phyloP scores from a whole-genome alignment of 2,888 invertebrate species.

The Spilosoma lubricipeda region DNA sequence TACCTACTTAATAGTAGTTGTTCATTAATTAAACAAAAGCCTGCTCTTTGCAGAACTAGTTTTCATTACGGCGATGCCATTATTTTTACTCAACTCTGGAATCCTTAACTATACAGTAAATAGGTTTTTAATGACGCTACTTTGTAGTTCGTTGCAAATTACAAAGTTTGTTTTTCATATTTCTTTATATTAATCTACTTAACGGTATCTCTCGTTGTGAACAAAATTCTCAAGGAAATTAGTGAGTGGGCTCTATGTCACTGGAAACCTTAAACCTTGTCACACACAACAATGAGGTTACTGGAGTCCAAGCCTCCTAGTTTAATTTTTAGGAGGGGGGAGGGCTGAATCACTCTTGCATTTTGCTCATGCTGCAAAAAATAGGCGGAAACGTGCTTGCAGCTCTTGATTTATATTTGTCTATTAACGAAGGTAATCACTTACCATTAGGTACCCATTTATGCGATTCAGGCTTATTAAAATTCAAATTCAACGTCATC shows the following conservation, averaged over 20 bases:
- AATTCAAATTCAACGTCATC: too few species aligned
- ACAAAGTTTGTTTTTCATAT: slow-evolving; percentile 12
- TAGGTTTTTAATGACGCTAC: slow-evolving; percentile 20
- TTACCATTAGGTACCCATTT: too few species aligned
- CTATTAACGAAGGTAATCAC: too few species aligned
- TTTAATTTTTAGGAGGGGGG: too few species aligned
- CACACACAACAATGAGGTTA: too few species aligned
- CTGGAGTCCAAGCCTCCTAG: too few species aligned
- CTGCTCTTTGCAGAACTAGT: neutral
- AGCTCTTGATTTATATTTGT: too few species aligned
- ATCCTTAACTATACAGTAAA: neutral
- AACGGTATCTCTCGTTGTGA: neutral
- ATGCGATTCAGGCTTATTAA: too few species aligned
- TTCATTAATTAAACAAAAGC: neutral
- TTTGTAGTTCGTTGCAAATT: slow-evolving; percentile 23
- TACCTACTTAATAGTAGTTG: neutral
- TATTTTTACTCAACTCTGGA: neutral
- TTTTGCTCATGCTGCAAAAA: too few species aligned
- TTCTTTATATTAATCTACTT: slow-evolving; percentile 1
- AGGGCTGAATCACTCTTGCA: too few species aligned
- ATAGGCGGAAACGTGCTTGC: too few species aligned
- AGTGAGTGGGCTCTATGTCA: neutral
- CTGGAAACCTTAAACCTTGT: neutral
- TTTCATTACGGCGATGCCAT: neutral
- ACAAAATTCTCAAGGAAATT: slow-evolving; percentile 2